Base-by-base conservation (phyloP, 2,888 invertebrate genomes). In the Andricus curvator region DNA sequence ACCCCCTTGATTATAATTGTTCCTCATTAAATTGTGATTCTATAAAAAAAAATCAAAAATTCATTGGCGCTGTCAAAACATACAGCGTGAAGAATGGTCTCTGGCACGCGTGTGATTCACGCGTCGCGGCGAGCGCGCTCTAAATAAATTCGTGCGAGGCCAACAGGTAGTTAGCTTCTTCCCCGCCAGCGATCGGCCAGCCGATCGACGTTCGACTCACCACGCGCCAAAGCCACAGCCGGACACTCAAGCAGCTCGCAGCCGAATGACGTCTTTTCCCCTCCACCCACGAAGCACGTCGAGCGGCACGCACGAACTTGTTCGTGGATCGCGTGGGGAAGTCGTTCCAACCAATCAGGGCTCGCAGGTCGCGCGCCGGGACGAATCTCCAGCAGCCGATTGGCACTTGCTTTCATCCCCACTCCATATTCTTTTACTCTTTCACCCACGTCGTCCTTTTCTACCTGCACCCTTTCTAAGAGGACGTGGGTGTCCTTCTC, bases 271-370 rank as follows among this genome's bases (percentile, higher is more conserved):
- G 86, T 83, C 84, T 82, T 48, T 84, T 80, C 90, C 90, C 88
- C 91, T 86, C 89, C 89, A 90, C 88, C 92, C 93, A 93, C 93
- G 92, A 94, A 93, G 93, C 93, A 93, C 90, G 89, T 80, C 88
- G 87, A 89, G 88, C 91, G 89, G 89, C 89, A 88, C 90, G 89
- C 89, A 88, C 83, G 83, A 85, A 81, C 80, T 79, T 82, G 81
- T 78, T 78, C 77, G 80, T 2, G 13, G 48, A 51, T n/a, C 51
- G 77, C 60, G 84, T 48, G 89, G 84, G 88, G 88, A 87, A 83
- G 1, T 29, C 86, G 29, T 9, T 51, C n/a, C 74, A 56, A 20
- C 74, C 74, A 74, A 74, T 74, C 15, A 11, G 4, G 13, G 48
- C 66, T 82, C 84, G 82, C 64, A 80, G 78, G n/a, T 92, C 92